Conservation (phyloP, 1,140 invertebrate genomes). For the Cydia strobilella region DNA sequence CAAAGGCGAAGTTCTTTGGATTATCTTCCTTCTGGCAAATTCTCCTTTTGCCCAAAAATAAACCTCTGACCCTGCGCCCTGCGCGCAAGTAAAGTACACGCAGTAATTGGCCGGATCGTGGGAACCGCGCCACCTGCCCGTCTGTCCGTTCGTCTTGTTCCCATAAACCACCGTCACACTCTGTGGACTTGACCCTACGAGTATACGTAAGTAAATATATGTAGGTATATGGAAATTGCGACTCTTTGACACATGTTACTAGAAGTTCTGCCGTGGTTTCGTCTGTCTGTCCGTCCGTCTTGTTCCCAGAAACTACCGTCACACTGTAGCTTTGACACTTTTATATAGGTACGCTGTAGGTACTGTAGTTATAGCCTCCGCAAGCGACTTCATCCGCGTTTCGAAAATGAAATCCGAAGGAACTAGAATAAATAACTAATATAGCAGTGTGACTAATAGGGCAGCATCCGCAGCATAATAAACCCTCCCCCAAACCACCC, state of each 20-base stretch:
- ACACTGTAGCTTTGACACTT: constrained; percentile 46
- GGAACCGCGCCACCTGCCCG: constrained; percentile 58
- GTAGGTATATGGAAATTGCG: constrained; percentile 32
- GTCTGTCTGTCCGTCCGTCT: constrained; percentile 45
- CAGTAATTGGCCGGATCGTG: constrained; percentile 59
- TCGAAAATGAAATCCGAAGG: no score
- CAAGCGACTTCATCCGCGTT: constrained; percentile 30
- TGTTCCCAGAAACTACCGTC: constrained; percentile 66
- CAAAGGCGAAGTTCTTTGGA: neutral
- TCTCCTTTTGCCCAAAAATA: constrained; percentile 12
- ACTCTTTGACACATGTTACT: constrained; percentile 3
- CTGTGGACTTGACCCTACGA: constrained; percentile 47
- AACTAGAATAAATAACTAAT: no score
- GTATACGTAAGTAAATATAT: neutral
- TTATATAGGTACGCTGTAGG: no score
- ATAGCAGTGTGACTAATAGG: no score
- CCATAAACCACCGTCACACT: constrained; percentile 66
- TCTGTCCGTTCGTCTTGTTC: constrained; percentile 50
- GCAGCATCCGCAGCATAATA: no score
- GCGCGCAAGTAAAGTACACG: constrained; percentile 32
- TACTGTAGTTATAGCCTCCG: no score
- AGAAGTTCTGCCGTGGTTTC: neutral
- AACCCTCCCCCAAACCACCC: no score
- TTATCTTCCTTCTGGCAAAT: neutral
- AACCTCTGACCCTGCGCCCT: constrained; percentile 24